A percentile compares a stretch with the other conserved stretches of the same genome.
Conservation (phyloP, 2,888 invertebrate genomes). For the Phengaris arion region DNA sequence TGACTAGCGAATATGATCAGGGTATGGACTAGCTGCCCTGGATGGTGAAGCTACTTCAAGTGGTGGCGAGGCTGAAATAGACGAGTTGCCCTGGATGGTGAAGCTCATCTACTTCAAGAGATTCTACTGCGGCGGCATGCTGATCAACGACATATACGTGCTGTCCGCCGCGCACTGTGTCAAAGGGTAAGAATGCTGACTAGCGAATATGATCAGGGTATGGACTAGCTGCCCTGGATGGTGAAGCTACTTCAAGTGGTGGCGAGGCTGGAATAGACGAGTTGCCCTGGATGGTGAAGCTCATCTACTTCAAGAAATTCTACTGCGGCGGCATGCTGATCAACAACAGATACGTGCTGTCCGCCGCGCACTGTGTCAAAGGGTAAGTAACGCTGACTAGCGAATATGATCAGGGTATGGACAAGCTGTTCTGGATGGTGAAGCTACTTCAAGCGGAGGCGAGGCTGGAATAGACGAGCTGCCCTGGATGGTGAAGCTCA, state of each 20-base stretch:
- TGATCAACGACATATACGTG: slow-evolving; percentile 93
- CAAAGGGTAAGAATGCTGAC: slow-evolving; percentile 82
- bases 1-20: neutral
- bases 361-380: slow-evolving; percentile 94
- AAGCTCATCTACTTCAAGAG: slow-evolving; percentile 91
- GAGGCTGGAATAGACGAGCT: slow-evolving; percentile 88
- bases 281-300: slow-evolving; percentile 93
- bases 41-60: no score
- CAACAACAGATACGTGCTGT: slow-evolving; percentile 92
- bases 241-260: no score
- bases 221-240: no score
- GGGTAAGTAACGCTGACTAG: slow-evolving; percentile 76
- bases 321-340: slow-evolving; percentile 94
- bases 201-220: no score
- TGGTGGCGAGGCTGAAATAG: slow-evolving; percentile 86
- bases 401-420: no score
- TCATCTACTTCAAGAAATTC: slow-evolving; percentile 92
- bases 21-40: no score
- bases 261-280: slow-evolving; percentile 86
- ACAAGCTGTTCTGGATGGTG: no score
- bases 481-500: slow-evolving; percentile 93
- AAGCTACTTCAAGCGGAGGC: slow-evolving; percentile 80
- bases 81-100: slow-evolving; percentile 95
- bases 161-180: slow-evolving; percentile 94
- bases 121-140: slow-evolving; percentile 93